Evolutionary conservation across 2,797 vertebrate species (phyloP).

Genomic region (Sus cebifrons): DNA sequence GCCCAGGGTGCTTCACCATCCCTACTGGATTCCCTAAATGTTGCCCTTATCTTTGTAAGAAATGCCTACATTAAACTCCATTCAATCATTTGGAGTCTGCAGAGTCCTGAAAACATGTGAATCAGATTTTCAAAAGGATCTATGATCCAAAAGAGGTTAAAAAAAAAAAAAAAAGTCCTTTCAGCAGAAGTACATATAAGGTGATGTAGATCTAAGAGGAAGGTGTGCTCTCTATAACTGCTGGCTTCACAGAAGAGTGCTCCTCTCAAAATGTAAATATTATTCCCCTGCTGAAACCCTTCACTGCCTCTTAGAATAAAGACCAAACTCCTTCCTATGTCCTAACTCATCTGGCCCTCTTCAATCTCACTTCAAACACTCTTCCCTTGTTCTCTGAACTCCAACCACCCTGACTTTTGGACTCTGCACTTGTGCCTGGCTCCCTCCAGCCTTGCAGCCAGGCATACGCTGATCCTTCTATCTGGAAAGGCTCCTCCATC

Average conservation of each 20-base stretch:
- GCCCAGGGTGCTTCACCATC: background rate
- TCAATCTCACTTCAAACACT: background rate
- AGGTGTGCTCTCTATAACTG: background rate
- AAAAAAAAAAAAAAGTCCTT: background rate
- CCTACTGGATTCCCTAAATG: background rate
- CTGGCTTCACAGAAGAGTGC: background rate
- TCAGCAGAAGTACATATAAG: background rate
- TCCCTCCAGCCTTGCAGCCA: background rate
- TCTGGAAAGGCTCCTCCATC: background rate
- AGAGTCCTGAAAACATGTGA: background rate
- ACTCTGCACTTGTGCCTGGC: background rate
- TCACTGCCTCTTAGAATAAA: conserved; percentile 13
- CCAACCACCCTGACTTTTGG: background rate
- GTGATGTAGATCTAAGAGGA: background rate
- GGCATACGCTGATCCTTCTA: background rate
- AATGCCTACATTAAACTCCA: background rate
- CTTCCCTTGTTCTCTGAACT: background rate
- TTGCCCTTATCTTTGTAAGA: background rate
- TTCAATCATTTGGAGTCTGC: background rate
- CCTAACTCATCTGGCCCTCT: background rate
- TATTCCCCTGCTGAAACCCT: background rate
- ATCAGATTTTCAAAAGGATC: background rate
- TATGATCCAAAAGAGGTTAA: background rate
- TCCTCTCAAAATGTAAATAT: background rate
- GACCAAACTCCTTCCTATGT: background rate